Evolutionary conservation across 1,140 invertebrate species (phyloP), one percentile per base, ranked within the genome.

Genomic region (Trichonephila clavata): DNA sequence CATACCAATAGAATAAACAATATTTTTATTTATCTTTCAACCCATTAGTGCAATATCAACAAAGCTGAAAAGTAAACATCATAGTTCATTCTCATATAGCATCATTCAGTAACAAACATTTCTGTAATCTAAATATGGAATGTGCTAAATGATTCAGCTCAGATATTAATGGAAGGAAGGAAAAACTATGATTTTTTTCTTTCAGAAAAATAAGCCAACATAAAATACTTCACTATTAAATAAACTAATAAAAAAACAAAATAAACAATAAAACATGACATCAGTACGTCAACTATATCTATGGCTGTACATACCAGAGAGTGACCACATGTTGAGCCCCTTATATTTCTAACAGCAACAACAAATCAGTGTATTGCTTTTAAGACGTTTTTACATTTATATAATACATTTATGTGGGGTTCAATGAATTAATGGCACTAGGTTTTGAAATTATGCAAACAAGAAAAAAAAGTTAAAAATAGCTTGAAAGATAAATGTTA

Each of bases 21-120:
- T 89, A 90, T 24, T 92, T 92, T 92, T 92, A 84, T 84, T 92
- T 65, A 84, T 60, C 90, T 84, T 90, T 92, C 77, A 90, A 90
- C 89, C 89, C 89, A 80, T 59, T 77, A 90, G 90, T 92, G 90
- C 60, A 92, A 86, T 80, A 60, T 92, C 80, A 92, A 92, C 90
- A 92, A 81, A 92, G 50, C 60, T 39, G 81, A 92, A 92, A 80
- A 60, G 39, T 90, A 81, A 43, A 90, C 24, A 60, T 81, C n/a
- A 81, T 68, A 81, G 77, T 81, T 39, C 32, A 3, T 39, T 81
- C 81, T 60, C 71, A 81, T 77, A 77, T 90, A 81, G 89, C 68
- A 90, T 13, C 89, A 90, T 80, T 39, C 68, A 50, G 59, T 81
- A 50, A 90, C 71, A 88, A 39, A 88, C 32, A 27, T 50, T 43